Base-by-base conservation (phyloP, 1,140 invertebrate species). In the Bemisia tabaci region DNA sequence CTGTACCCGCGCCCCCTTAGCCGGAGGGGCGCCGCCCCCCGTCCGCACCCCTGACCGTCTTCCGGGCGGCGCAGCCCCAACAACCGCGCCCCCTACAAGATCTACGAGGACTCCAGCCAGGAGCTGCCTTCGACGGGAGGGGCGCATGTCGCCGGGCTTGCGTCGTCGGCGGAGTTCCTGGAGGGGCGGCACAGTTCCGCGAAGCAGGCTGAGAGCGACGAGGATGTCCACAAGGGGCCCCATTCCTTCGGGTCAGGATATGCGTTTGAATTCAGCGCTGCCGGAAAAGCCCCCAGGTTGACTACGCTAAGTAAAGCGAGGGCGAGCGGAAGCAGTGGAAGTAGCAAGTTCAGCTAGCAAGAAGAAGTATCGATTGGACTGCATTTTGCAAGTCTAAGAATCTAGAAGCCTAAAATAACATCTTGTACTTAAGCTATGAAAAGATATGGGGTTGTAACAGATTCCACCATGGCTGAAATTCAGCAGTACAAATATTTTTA, bases 201-300 rank as follows among this genome's bases (percentile, higher is more conserved):
- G 48, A 61, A 22, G 1, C 63, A 63, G 2, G 59, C 70, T 11
- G 62, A 72, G 22, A 64, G 66, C 9, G 61, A 68, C 9, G 67
- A 69, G 26, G 65, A 69, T 60, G 74, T 74, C 63, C 75, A 78
- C 59, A 76, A 77, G 39, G 78, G 78, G 69, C 78, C 82, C 0
- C 77, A 83, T 72, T 80, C 74, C 59, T 84, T 83, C 71, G 83
- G 83, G 2, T 75, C 72, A n/a, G 83, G 83, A 59, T 84, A 82
- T 69, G 76, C 82, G 0, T 84, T 84, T 71, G 79, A 82, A 64
- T 83, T 84, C 59, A 68, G 62, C 23, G 26, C 22, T 33, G 33
- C 33, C 33, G 33, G 5, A 48, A 48, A 48, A 48, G 17, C 17
- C 5, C 5, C 17, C 33, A 48, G 5, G 33, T 48, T 17, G 33